Evolutionary conservation across 2,113 vertebrate species (phyloP), one percentile per base, ranked within the genome.

Genomic region (Tachuris rubrigastra): DNA sequence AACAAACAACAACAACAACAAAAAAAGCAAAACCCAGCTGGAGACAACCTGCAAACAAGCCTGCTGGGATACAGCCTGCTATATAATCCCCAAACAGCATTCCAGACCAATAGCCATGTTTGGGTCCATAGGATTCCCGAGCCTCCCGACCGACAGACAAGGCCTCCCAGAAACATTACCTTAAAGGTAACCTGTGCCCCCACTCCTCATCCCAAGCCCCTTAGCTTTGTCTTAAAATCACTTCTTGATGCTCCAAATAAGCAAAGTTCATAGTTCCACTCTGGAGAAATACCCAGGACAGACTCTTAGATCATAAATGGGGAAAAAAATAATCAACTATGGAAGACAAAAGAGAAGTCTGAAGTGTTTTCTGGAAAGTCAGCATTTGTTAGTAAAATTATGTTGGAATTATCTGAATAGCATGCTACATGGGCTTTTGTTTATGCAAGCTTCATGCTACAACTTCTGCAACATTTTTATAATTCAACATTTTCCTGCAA

Each of bases 401-500:
- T 58, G 52, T 46, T 78, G 58, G n/a, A 50, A 10, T 62, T 25
- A 78, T 65, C 72, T 53, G 33, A 86, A 72, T 3, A 44, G 44
- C 50, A 78, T 22, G 44, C 79, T 60, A 67, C 53, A 4, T 6
- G 27, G 47, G 68, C 47, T 88, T 77, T 84, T 86, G 20, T 86
- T 90, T 68, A 78, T 58, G 55, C 55, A 82, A 91, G 28, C 69
- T 89, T 90, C 77, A 47, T 11, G 12, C 18, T 46, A 75, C 37
- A 72, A 39, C 46, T 87, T 75, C 39, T 78, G 75, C 49, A 84
- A 7, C 46, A 92, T 72, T 90, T 91, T 68, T 65, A 14, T 35
- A 94, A 31, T 53, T 85, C 60, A 50, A 85, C 31, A 23, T 62
- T 87, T 90, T 88, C 52, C 76, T 95, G 73, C 58, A 87, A 77